Evolutionary conservation across 2,888 invertebrate species (phyloP), one percentile per base, ranked within the genome.

Genomic region (Mechanitis mazaeus): DNA sequence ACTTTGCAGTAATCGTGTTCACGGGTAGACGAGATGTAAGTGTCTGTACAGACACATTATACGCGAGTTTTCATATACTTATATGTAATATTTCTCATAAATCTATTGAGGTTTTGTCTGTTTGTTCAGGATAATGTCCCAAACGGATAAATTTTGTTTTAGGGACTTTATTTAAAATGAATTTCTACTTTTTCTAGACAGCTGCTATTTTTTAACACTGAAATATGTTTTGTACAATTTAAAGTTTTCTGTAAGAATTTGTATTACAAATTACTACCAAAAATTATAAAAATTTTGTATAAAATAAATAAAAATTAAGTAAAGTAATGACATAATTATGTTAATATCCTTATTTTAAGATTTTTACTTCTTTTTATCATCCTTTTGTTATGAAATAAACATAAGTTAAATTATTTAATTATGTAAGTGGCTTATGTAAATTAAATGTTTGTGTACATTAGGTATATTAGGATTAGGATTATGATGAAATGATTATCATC

Each of bases 401-500:
- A 50, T 50, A 31, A 31, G 50, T 31, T 50, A 50, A 50, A 50
- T 31, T 28, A 31, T 50, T 31, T 50, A 5, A 50, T 50, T 50
- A 31, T 50, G 31, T 50, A 50, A 50, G 31, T 31, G 31, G 47
- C 50, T 50, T 50, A 50, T 50, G 31, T 1, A 31, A 50, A 50
- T 50, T 31, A 31, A 2, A 31, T 31, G 31, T 50, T 31, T 50
- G 31, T 31, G 50, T 50, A 35, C 35, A 11, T 50, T 31, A 50
- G 28, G 50, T 31, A 28, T n/a, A 50, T 50, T 50, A 31, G 11
- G 9, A 31, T 2, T 6, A 1, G 1, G 50, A 31, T 50, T 50
- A 11, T 31, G 31, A 5, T 50, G 31, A 11, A 42, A 42, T 42
- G 42, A 11, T 9, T 9, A 11, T 42, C 42, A 9, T 42, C 9